Base-by-base conservation (phyloP, 2,113 vertebrate genomes). In the Heterochromis multidens region DNA sequence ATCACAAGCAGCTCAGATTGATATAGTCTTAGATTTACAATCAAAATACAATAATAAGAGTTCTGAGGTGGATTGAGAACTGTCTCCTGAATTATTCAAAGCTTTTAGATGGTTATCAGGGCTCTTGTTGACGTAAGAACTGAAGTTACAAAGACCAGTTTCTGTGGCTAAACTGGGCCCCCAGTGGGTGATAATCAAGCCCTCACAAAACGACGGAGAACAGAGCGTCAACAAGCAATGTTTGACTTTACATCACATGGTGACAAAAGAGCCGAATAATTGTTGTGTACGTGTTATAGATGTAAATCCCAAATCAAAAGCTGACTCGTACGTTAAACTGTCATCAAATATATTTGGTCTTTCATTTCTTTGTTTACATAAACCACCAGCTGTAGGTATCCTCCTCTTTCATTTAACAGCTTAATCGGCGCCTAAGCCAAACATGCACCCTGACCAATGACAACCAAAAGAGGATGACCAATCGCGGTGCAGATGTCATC, bases 221-320 rank as follows among this genome's bases (percentile, higher is more conserved):
- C 78, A 86, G n/a, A 85, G 74, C 21, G 25, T 90, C 86, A 93
- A 90, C 89, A 93, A 79, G 52, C 35, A 14, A 77, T 92, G 91
- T 94, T 94, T 94, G 58, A 83, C 85, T 87, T 91, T 72, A 91
- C 90, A 93, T 90, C 79, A 86, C 81, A 82, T 37, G 35, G 56
- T 77, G 43, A 88, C 91, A 91, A 92, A 92, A 81, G 84, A 87
- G 57, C 19, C 2, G 74, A 90, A 82, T 90, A 78, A 91, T 84
- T 91, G 83, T 81, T 91, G 85, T 89, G 52, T 88, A 59, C 60
- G 9, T 58, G 80, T 91, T 85, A 85, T 11, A 60, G 80, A 81
- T 57, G 63, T 77, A 84, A 82, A 91, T 88, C 85, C 80, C 31
- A 83, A 83, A 90, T 90, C 81, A 88, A 92, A 91, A 83, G 79